Evolutionary conservation across 1,140 invertebrate species (phyloP), one percentile per base, ranked within the genome.

Genomic region (Nixonia krombeini): DNA sequence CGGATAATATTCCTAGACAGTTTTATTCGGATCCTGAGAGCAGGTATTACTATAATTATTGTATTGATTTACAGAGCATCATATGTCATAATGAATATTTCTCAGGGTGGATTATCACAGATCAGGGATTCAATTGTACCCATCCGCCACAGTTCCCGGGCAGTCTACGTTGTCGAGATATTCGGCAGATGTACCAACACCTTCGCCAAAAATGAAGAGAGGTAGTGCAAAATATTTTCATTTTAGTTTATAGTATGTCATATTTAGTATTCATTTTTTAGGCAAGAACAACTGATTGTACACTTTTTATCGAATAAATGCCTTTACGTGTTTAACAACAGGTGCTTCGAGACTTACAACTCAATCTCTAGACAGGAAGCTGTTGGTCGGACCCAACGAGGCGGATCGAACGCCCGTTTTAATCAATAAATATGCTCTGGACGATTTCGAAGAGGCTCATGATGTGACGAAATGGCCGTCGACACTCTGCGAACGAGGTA

Each of bases 371-470:
- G 86, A 87, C 49, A 77, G 86, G 49, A 81, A 79, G 53, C 75
- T 80, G 33, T 12, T 73, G 23, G 77, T 77, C 56, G 73, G 56
- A 26, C 46, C 62, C 6, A 68, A 71, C 37, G 80, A 81, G 5
- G 73, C 84, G 37, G 85, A 87, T 23, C 87, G 87, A 47, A 87
- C 87, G 2, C 88, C 90, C 0, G 89, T 92, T n/a, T 83, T 91
- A 15, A 91, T 88, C 70, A 92, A 93, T 68, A 90, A 88, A 70
- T 92, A 92, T 73, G 91, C 90, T 0, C 73, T 91, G 31, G 89
- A 90, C 23, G 86, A 87, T 40, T 81, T 88, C 4, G 89, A 88
- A 49, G 55, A 78, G 41, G 26, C 45, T 1, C 38, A 47, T 17
- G 70, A 74, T 29, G 10, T 53, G 13, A 26, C 31, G 8, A 72